Conservation (phyloP, 2,113 vertebrate genomes). For the Passer montanus region DNA sequence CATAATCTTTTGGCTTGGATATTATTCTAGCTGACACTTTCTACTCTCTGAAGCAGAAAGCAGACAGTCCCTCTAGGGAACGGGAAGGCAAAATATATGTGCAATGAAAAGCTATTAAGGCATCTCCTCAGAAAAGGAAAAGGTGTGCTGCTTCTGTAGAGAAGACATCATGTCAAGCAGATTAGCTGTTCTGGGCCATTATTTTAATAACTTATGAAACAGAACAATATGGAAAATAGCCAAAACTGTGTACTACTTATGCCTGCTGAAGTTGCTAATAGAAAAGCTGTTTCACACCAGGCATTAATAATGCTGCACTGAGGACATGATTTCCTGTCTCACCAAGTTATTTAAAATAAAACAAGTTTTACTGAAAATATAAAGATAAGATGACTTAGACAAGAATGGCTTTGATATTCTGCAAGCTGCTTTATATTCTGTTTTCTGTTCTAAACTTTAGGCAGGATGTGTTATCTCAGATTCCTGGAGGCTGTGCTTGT, state of each 20-base stretch:
- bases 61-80: background rate
- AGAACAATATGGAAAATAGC: background rate
- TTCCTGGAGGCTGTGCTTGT: background rate
- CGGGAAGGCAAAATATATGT: background rate
- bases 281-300: background rate
- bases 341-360: background rate
- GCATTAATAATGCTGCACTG: background rate
- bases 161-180: background rate
- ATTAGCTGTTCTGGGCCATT: background rate
- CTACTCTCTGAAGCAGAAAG: background rate
- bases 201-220: conserved; percentile 12
- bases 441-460: background rate
- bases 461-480: background rate
- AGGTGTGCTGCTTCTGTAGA: background rate
- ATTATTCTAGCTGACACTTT: background rate
- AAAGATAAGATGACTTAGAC: background rate
- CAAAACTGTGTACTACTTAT: background rate
- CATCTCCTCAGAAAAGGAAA: background rate
- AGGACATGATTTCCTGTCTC: background rate
- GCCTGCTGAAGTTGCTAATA: background rate
- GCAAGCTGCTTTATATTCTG: background rate
- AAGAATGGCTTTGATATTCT: background rate
- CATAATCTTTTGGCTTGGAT: background rate
- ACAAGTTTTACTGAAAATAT: background rate
- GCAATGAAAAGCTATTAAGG: conserved; percentile 19